These are phyloP conservation scores for Macaca fascicularis DNA, from an alignment of 2,113 vertebrate species.

Conservation along the genomic window DNA sequence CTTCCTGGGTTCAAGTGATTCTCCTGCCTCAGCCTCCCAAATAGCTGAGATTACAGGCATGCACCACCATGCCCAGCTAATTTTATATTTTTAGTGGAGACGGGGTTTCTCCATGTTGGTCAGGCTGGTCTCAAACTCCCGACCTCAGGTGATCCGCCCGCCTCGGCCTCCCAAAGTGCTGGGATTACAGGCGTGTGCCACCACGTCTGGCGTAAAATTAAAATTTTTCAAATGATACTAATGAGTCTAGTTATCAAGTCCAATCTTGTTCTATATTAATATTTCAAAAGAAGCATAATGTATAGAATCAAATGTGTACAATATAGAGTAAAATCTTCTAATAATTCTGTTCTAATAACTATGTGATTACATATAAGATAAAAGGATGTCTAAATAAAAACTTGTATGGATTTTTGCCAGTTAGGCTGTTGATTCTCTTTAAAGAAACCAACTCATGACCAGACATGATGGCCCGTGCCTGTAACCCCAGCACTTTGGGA, in stretches of 20 bases:
- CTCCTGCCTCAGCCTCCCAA: too few relatives aligned
- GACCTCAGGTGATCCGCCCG: too few relatives aligned
- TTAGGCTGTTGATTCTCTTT: slow-evolving; percentile 1
- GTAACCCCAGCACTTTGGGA: background rate
- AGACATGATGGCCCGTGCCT: background rate
- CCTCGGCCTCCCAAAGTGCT: too few relatives aligned
- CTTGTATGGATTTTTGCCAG: background rate
- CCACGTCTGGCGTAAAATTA: too few relatives aligned
- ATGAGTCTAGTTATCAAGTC: background rate
- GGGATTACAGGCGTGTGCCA: too few relatives aligned
- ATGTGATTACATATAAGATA: background rate
- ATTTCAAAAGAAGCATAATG: slow-evolving; percentile 52
- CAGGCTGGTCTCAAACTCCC: too few relatives aligned
- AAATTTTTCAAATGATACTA: too few relatives aligned
- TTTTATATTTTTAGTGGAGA: too few relatives aligned
- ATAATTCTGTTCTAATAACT: slow-evolving; percentile 36
- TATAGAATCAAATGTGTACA: slow-evolving; percentile 6
- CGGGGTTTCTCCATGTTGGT: too few relatives aligned
- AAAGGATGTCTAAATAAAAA: slow-evolving; percentile 35
- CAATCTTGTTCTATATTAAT: background rate
- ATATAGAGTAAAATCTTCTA: background rate
- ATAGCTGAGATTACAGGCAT: too few relatives aligned
- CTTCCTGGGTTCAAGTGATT: too few relatives aligned
- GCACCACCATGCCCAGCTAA: too few relatives aligned
- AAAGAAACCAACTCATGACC: background rate